A percentile compares a stretch with the other conserved stretches of the same genome.
Evolutionary conservation across 2,797 vertebrate species (phyloP).

Genomic region (Pseudopleuronectes americanus): DNA sequence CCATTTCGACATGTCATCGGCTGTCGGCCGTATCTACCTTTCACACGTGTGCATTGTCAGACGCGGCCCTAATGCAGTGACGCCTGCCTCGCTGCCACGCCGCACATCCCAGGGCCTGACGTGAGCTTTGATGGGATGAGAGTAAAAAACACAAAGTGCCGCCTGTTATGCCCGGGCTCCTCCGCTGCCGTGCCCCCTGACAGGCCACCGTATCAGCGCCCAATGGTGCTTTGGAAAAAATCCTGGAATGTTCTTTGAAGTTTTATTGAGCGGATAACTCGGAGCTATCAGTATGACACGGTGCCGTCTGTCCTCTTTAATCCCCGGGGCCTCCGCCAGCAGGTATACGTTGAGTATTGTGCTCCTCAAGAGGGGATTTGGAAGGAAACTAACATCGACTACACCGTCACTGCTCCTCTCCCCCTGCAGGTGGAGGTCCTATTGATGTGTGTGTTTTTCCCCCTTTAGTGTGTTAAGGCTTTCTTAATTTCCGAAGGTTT

Average conservation of each 20-base stretch:
- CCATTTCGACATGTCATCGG: slow-evolving; percentile 63
- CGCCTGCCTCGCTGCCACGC: slow-evolving; percentile 22
- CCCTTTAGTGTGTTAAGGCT: slow-evolving; percentile 33
- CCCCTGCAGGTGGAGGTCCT: slow-evolving; percentile 51
- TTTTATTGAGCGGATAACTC: slow-evolving; percentile 79
- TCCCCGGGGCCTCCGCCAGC: slow-evolving; percentile 55
- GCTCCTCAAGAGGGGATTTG: slow-evolving; percentile 63
- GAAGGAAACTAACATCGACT: slow-evolving; percentile 58
- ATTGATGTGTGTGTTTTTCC: slow-evolving; percentile 28
- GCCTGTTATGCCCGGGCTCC: slow-evolving; percentile 45
- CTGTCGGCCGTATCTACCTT: slow-evolving; percentile 59
- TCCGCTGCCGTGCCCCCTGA: slow-evolving; percentile 40
- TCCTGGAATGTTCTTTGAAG: slow-evolving; percentile 80
- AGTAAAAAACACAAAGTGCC: slow-evolving; percentile 49
- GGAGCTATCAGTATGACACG: slow-evolving; percentile 67
- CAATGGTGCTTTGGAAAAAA: slow-evolving; percentile 49
- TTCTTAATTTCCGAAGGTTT: slow-evolving; percentile 47
- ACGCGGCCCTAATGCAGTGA: slow-evolving; percentile 26
- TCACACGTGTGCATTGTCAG: slow-evolving; percentile 64
- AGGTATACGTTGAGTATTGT: slow-evolving; percentile 73
- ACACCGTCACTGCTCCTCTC: slow-evolving; percentile 39
- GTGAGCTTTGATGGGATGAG: slow-evolving; percentile 61
- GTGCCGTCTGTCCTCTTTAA: slow-evolving; percentile 63
- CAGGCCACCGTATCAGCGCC: slow-evolving; percentile 63
- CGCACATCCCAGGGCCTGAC: slow-evolving; percentile 3